phyloP scores from a whole-genome alignment of 2,888 invertebrate species.

The Zootermopsis nevadensis region DNA sequence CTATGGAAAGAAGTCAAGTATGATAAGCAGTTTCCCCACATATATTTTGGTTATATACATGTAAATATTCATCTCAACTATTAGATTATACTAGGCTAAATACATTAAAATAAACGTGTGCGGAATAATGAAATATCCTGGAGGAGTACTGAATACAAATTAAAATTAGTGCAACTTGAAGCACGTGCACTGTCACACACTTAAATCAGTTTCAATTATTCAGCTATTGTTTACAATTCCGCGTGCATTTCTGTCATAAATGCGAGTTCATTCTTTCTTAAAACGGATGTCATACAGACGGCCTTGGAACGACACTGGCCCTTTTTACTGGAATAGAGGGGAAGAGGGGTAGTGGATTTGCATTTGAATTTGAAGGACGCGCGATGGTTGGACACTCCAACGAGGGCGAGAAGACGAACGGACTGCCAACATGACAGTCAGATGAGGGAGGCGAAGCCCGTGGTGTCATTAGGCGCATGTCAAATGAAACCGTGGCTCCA shows the following conservation, averaged over 20 bases:
- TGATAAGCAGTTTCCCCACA: too few relatives aligned
- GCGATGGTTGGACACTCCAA: background rate
- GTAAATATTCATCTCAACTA: background rate
- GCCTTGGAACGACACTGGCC: slow-evolving; percentile 41
- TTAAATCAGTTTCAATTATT: background rate
- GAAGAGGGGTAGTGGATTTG: background rate
- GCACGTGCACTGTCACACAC: background rate
- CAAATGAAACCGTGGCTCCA: background rate
- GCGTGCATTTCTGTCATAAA: background rate
- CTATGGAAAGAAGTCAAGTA: too few relatives aligned
- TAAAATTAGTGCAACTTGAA: background rate
- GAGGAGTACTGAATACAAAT: too few relatives aligned
- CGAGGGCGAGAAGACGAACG: background rate
- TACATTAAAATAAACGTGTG: background rate
- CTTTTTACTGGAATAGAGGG: background rate
- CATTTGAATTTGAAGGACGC: slow-evolving; percentile 27
- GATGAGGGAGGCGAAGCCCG: background rate
- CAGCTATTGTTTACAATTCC: background rate
- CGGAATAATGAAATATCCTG: background rate
- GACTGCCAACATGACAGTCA: slow-evolving; percentile 35
- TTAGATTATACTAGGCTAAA: too few relatives aligned
- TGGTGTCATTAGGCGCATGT: background rate
- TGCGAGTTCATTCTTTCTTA: background rate
- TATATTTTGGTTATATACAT: too few relatives aligned
- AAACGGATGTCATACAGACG: slow-evolving; percentile 46